Conservation (phyloP, 2,797 vertebrate genomes). For the Clarias fuscus region DNA sequence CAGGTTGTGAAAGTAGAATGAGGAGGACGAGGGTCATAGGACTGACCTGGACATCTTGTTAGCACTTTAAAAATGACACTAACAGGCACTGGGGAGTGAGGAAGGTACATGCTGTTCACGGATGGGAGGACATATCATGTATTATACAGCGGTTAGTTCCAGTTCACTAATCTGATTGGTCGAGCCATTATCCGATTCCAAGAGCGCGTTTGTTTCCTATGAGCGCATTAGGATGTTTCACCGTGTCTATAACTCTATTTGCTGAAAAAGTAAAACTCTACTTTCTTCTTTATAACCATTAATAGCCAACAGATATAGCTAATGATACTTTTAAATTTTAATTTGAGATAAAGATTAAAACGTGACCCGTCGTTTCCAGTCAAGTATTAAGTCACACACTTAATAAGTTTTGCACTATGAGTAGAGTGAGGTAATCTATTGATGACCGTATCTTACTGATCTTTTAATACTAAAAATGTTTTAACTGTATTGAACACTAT, state of each 20-base stretch:
- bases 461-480: too few relatives aligned
- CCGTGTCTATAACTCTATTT: background rate
- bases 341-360: background rate
- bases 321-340: background rate
- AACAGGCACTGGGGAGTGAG: background rate
- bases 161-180: background rate
- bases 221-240: background rate
- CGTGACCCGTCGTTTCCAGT: too few relatives aligned
- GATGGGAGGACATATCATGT: slow-evolving; percentile 43
- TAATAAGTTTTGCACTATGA: too few relatives aligned
- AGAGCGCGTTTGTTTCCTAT: background rate
- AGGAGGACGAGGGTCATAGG: slow-evolving; percentile 11
- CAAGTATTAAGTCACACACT: too few relatives aligned
- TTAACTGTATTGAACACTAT: too few relatives aligned
- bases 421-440: too few relatives aligned
- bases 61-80: slow-evolving; percentile 24
- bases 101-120: slow-evolving; percentile 25
- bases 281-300: background rate
- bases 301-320: background rate
- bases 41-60: slow-evolving; percentile 32
- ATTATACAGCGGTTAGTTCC: slow-evolving; percentile 15
- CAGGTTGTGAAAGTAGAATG: slow-evolving; percentile 28
- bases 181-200: background rate
- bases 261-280: background rate
- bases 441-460: too few relatives aligned